These are phyloP conservation scores for Ephestia elutella DNA, from an alignment of 1,140 invertebrate species.

Conservation along the genomic window DNA sequence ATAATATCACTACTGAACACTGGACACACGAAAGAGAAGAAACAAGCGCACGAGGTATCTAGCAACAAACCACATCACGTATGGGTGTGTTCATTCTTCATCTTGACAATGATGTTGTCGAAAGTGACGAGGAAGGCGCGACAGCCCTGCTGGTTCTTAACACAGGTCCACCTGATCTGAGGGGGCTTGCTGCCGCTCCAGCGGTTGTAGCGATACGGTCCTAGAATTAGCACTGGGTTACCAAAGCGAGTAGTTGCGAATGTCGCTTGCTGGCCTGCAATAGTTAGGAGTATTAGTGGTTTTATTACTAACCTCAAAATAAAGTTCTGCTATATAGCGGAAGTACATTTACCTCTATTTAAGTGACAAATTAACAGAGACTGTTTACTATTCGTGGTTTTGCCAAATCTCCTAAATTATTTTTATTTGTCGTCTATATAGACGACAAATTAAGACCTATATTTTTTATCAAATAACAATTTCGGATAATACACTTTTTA, in stretches of 20 bases:
- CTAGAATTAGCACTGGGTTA: conserved; percentile 53
- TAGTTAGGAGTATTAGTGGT: not conserved
- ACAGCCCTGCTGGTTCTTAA: conserved; percentile 59
- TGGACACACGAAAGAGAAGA: not conserved
- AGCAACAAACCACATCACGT: conserved; percentile 22
- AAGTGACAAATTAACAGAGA: too few species aligned
- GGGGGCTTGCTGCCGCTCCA: conserved; percentile 55
- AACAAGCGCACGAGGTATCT: not conserved
- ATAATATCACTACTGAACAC: too few species aligned
- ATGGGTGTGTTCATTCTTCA: conserved; percentile 51
- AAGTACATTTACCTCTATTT: too few species aligned
- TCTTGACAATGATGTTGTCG: conserved; percentile 46
- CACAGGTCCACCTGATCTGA: conserved; percentile 53
- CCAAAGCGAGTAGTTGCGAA: conserved; percentile 51
- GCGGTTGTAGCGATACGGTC: conserved; percentile 49
- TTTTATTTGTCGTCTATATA: too few species aligned
- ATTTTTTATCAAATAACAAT: too few species aligned
- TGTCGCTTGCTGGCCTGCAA: not conserved
- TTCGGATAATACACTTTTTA: too few species aligned
- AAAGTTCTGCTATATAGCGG: too few species aligned
- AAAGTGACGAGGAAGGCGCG: conserved; percentile 51
- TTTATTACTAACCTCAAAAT: not conserved
- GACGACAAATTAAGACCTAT: too few species aligned
- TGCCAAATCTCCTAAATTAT: too few species aligned
- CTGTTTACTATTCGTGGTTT: too few species aligned